These are phyloP conservation scores for Spea multiplicata DNA, from an alignment of 2,113 vertebrate genomes.

Conservation along the genomic window DNA sequence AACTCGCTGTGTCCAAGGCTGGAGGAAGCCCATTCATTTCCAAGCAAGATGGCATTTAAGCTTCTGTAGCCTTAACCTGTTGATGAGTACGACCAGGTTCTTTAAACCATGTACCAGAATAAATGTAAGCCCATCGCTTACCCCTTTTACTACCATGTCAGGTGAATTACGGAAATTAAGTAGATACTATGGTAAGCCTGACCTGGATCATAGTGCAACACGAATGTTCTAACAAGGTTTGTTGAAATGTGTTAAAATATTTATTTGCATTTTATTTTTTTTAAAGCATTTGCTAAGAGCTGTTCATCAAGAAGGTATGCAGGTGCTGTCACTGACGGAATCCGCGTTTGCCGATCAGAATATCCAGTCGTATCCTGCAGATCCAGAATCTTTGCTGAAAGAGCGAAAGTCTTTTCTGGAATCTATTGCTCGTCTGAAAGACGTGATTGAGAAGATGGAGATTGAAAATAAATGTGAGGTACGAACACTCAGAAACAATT, in stretches of 20 bases:
- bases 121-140: too few species aligned
- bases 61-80: too few species aligned
- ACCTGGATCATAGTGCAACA: neutral
- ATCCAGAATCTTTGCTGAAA: constrained; percentile 63
- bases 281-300: constrained; percentile 82
- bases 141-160: too few species aligned
- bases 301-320: constrained; percentile 90
- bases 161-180: too few species aligned
- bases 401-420: constrained; percentile 79
- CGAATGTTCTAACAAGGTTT: neutral
- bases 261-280: neutral
- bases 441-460: constrained; percentile 82
- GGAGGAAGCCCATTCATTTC: neutral
- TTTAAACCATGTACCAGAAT: too few species aligned
- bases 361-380: constrained; percentile 51
- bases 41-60: too few species aligned
- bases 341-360: constrained; percentile 69
- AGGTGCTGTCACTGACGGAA: constrained; percentile 88
- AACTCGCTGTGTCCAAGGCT: neutral
- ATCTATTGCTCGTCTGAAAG: constrained; percentile 80
- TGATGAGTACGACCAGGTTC: too few species aligned
- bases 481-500: neutral
- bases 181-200: too few species aligned
- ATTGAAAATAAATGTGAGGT: constrained; percentile 72
- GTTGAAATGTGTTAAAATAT: neutral